These are phyloP conservation scores for Tinea semifulvella DNA, from an alignment of 2,888 invertebrate genomes.

Conservation along the genomic window DNA sequence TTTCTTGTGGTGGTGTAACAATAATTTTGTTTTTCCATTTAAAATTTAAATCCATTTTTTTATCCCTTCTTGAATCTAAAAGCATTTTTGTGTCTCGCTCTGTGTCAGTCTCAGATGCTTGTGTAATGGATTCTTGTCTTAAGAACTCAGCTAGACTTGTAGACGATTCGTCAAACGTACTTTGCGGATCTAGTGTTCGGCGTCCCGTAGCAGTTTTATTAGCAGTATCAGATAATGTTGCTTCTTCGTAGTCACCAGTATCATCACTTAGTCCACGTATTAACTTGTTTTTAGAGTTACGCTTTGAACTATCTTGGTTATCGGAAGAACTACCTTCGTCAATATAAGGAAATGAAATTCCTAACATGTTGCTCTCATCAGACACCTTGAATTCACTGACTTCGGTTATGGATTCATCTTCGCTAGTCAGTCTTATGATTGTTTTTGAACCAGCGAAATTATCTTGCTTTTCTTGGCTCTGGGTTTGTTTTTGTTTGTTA, in stretches of 20 bases:
- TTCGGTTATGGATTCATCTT: slow-evolving; percentile 75
- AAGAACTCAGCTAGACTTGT: slow-evolving; percentile 61
- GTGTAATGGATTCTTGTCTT: slow-evolving; percentile 51
- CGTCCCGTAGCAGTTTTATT: slow-evolving; percentile 30
- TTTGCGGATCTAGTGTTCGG: slow-evolving; percentile 59
- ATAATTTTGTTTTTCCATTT: slow-evolving; percentile 66
- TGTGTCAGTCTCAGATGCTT: slow-evolving; percentile 47
- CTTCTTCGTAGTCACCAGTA: slow-evolving; percentile 73
- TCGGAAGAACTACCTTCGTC: slow-evolving; percentile 64
- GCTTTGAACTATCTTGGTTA: slow-evolving; percentile 40
- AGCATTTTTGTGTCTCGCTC: slow-evolving; percentile 42
- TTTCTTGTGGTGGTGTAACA: slow-evolving; percentile 69
- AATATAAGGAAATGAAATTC: slow-evolving; percentile 58
- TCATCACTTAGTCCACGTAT: slow-evolving; percentile 71
- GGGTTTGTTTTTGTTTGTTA: slow-evolving; percentile 62
- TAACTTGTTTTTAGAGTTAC: slow-evolving; percentile 32
- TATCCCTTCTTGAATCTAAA: slow-evolving; percentile 33
- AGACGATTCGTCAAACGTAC: slow-evolving; percentile 67
- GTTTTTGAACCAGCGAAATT: slow-evolving; percentile 20
- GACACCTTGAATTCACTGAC: slow-evolving; percentile 68
- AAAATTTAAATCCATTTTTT: slow-evolving; percentile 37
- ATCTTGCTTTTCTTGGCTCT: slow-evolving; percentile 46
- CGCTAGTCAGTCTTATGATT: slow-evolving; percentile 62
- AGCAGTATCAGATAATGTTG: slow-evolving; percentile 59
- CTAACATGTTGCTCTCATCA: slow-evolving; percentile 57